Evolutionary conservation across 2,113 vertebrate species (phyloP), one percentile per base, ranked within the genome.

Genomic region (Albula goreensis): DNA sequence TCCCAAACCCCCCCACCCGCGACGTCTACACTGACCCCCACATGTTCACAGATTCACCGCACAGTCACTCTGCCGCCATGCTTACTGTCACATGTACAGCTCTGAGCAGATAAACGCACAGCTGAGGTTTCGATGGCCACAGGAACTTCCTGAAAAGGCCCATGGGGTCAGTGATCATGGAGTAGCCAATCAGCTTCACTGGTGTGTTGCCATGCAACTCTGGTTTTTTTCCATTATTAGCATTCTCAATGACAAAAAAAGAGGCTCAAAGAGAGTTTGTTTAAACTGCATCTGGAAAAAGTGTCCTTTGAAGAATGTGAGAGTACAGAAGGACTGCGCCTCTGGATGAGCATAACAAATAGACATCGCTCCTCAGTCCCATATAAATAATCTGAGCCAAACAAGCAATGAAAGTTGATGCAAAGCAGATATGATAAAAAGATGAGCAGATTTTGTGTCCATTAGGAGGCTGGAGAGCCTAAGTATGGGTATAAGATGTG

Each of bases 1-100:
- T 96, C 95, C 94, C 93, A 95, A 95, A 95, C 91, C 92, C 53
- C 93, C 93, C 90, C 89, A 17, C 17, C 8, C 17, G 22, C 63
- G 6, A n/a, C 63, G 12, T 70, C 19, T 4, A 70, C 19, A 6
- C 63, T n/a, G 63, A n/a, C 63, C n/a, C 63, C 22, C 22, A 70
- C 22, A n/a, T 70, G 63, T 70, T 70, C 19, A 70, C 63, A 70
- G 19, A 70, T 17, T 1, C 63, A n/a, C 2, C 22, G 17, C 22
- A 70, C 53, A 9, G 57, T 11, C 12, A 15, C 5, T 60, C 17
- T 11, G 9, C 57, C 60, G 22, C 17, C 70, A 31, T 31, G 70
- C 70, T 13, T 31, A n/a, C 70, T 25, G 85, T 87, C 85, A 82
- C 86, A 84, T 83, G 83, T 19, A 3, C 83, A 11, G 31, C 52